Base-by-base conservation (phyloP, 2,888 invertebrate genomes). In the Exephanes ischioxanthus region DNA sequence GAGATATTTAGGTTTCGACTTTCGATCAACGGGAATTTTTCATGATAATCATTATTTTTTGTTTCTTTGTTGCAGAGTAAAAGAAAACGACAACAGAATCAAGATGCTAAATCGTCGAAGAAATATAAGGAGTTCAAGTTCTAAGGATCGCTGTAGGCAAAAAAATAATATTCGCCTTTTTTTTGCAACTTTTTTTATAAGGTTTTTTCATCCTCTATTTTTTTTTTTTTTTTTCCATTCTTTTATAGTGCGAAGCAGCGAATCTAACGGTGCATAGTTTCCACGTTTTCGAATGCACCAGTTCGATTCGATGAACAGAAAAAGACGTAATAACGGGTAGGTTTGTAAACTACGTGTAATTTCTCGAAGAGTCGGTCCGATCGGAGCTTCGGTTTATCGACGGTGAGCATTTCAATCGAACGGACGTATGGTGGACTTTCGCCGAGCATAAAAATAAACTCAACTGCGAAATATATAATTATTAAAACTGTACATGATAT, bases 101-200 rank as follows among this genome's bases (percentile, higher is more conserved):
- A 98, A 92, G 98, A 98, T 89, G 96, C 97, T 4, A 98, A 99
- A 94, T 97, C 97, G 90, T 97, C 98, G 16, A 99, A 99, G 95
- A 99, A 99, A 95, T 99, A 99, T 95, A 99, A 99, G 94, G 99
- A 99, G 94, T 99, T 99, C 95, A 99, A 99, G 94, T 99, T 99
- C 95, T 99, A 96, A 94, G 48, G 67, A 26, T 19, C n/a, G 1
- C 53, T 45, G 58, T 45, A 48, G 78, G n/a, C 55, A 61, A 67
- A 63, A 48, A 71, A 30, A 53, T 72, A 72, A 11, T 14, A n/a
- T 53, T 55, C 16, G 53, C 14, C 11, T 48, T 45, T 37, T 41
- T 41, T 3, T 41, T 19, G 4, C 26, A 22, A 22, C 6, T 68
- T 41, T 16, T 48, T 41, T 45, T 26, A 30, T 30, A 72, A 58